Percentiles rank a stretch among this genome's conserved stretches.
Conservation (phyloP, 2,888 invertebrate genomes). For the Blastobasis lacticolella region DNA sequence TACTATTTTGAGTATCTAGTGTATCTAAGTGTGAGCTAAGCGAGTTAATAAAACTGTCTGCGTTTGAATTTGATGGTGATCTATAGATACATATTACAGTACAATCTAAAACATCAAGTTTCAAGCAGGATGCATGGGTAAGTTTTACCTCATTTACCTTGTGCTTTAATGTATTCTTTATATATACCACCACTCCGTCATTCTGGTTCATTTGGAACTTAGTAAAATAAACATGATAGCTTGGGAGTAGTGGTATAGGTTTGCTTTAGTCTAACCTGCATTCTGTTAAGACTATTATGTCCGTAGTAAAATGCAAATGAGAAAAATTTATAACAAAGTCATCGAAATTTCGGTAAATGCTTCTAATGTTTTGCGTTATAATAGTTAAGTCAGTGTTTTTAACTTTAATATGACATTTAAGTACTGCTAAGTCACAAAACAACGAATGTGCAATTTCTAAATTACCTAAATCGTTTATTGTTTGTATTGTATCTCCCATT, state of each 20-base stretch:
- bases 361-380: slow-evolving; percentile 16
- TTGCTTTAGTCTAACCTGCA: slow-evolving; percentile 10
- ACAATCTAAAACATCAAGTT: slow-evolving; percentile 4
- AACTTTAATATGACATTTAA: neutral
- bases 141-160: slow-evolving; percentile 11
- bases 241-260: slow-evolving; percentile 4
- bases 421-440: neutral
- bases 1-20: neutral
- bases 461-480: neutral
- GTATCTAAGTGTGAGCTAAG: neutral
- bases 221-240: slow-evolving; percentile 7
- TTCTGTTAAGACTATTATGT: slow-evolving; percentile 14
- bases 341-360: slow-evolving; percentile 12
- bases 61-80: slow-evolving; percentile 10
- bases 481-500: neutral
- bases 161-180: slow-evolving; percentile 3
- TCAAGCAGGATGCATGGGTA: slow-evolving; percentile 12
- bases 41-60: slow-evolving; percentile 5
- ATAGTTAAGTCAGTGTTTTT: slow-evolving; percentile 2
- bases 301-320: slow-evolving; percentile 8
- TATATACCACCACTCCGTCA: slow-evolving; percentile 12
- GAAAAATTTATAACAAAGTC: slow-evolving; percentile 9
- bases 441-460: neutral
- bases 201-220: slow-evolving; percentile 10
- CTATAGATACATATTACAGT: slow-evolving; percentile 13